Percentiles rank a stretch among this genome's conserved stretches.
These are phyloP conservation scores for Conomelus anceps DNA, from an alignment of 2,888 invertebrate genomes.

Conservation along the genomic window DNA sequence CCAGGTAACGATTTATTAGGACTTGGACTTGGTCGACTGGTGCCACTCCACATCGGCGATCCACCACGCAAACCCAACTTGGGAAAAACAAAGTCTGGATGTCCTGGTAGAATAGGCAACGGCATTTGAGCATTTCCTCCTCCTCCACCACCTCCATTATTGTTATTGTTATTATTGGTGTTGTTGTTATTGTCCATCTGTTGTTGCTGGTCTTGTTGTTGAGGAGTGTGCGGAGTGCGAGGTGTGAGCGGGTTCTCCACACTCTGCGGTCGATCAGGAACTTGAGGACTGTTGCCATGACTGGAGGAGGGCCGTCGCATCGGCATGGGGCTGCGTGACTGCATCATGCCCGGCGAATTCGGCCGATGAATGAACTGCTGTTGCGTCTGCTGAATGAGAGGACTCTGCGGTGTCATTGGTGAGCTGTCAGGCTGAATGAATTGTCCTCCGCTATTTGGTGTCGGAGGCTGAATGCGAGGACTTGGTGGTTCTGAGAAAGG, in stretches of 20 bases:
- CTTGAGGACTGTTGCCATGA: slow-evolving; percentile 49
- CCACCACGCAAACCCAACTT: slow-evolving; percentile 49
- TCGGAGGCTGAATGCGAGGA: slow-evolving; percentile 40
- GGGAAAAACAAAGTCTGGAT: slow-evolving; percentile 52
- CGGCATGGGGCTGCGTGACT: slow-evolving; percentile 47
- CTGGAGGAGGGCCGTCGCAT: slow-evolving; percentile 49
- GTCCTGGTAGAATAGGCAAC: slow-evolving; percentile 51
- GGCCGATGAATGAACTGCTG: slow-evolving; percentile 33
- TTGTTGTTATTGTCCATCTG: slow-evolving; percentile 25
- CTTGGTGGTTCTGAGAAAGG: slow-evolving; percentile 39
- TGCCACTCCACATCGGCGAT: slow-evolving; percentile 37
- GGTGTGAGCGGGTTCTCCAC: slow-evolving; percentile 51
- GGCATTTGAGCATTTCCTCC: slow-evolving; percentile 52
- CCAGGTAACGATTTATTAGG: slow-evolving; percentile 25
- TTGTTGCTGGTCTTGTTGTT: slow-evolving; percentile 28
- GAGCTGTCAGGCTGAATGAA: slow-evolving; percentile 40
- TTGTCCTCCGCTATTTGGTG: background rate
- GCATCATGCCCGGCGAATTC: slow-evolving; percentile 45
- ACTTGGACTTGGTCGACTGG: slow-evolving; percentile 27
- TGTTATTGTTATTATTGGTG: background rate
- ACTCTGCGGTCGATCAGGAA: slow-evolving; percentile 53
- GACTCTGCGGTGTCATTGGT: slow-evolving; percentile 39
- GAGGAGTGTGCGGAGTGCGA: slow-evolving; percentile 37
- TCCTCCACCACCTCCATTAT: slow-evolving; percentile 39
- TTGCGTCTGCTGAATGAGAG: slow-evolving; percentile 32